Evolutionary conservation across 2,113 vertebrate genomes (phyloP).

Genomic region (Pheucticus melanocephalus): DNA sequence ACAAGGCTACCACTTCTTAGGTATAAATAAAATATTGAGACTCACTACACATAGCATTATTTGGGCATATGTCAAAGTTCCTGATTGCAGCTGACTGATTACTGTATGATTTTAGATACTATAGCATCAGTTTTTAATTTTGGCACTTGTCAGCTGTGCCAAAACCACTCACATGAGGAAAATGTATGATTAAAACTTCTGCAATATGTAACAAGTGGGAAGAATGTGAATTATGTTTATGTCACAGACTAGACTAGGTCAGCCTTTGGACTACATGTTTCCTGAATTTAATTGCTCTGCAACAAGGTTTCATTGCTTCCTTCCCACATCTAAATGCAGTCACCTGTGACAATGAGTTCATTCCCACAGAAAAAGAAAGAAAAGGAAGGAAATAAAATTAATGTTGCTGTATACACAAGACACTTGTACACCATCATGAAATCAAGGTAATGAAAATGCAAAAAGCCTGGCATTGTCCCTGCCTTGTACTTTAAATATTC

Average conservation of each 20-base stretch:
- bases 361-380: not conserved
- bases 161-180: not conserved
- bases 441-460: not conserved
- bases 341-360: not conserved
- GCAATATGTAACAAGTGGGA: not conserved
- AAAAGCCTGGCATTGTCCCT: not conserved
- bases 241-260: not conserved
- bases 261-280: not conserved
- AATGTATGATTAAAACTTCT: not conserved
- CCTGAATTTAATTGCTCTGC: not conserved
- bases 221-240: not conserved
- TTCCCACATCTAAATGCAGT: not conserved
- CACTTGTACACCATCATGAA: not conserved
- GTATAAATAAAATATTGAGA: not conserved
- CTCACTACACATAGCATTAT: not conserved
- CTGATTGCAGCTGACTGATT: not conserved
- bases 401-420: not conserved
- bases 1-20: not conserved
- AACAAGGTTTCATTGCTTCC: not conserved
- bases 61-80: not conserved
- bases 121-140: not conserved
- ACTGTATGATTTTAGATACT: not conserved
- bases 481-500: not conserved
- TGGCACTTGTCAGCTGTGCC: not conserved
- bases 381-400: not conserved